Evolutionary conservation across 2,888 invertebrate species (phyloP).

Genomic region (Rhimphoctona megacephalus): DNA sequence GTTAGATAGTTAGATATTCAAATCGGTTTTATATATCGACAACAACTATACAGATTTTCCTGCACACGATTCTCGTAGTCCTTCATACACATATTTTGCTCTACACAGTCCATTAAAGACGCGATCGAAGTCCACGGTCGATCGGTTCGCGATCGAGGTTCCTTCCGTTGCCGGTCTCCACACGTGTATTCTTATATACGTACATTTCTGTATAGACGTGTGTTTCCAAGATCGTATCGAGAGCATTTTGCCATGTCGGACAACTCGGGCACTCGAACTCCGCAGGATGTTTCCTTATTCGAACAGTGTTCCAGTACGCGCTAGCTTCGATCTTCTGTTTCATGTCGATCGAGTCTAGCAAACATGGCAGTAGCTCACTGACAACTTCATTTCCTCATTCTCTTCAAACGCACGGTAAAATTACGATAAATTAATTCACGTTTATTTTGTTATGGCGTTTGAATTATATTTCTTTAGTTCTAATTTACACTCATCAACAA

Average conservation of each 20-base stretch:
- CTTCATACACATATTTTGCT: background rate
- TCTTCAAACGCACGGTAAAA: background rate
- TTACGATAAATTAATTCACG: background rate
- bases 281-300: slow-evolving; percentile 53
- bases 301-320: slow-evolving; percentile 44
- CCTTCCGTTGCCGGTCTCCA: slow-evolving; percentile 58
- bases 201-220: background rate
- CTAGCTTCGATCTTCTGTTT: background rate
- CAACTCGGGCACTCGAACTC: slow-evolving; percentile 37
- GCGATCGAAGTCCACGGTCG: slow-evolving; percentile 65
- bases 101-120: slow-evolving; percentile 56
- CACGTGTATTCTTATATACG: slow-evolving; percentile 7
- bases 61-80: slow-evolving; percentile 1
- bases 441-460: background rate
- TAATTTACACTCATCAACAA: background rate
- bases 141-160: slow-evolving; percentile 64
- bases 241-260: slow-evolving; percentile 51
- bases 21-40: background rate
- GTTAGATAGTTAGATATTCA: background rate
- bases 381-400: slow-evolving; percentile 55
- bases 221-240: background rate
- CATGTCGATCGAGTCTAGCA: slow-evolving; percentile 5
- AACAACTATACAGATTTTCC: slow-evolving; percentile 10
- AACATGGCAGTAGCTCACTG: slow-evolving; percentile 46
- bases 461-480: background rate